Evolutionary conservation across 2,797 vertebrate species (phyloP).

Genomic region (Lindbergichthys nudifrons): DNA sequence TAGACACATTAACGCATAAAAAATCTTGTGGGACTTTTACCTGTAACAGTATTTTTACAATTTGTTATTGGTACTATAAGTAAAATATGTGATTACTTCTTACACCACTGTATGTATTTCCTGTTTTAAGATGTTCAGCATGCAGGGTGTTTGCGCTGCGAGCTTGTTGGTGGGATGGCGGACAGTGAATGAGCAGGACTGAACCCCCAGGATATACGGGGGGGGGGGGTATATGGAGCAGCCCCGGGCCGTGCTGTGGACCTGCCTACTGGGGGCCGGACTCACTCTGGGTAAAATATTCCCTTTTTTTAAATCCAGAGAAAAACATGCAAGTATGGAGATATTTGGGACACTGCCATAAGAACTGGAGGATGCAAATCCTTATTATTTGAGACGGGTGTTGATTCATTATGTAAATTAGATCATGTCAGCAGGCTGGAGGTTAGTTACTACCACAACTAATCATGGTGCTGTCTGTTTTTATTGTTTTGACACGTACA

Average conservation of each 20-base stretch:
- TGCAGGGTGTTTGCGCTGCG: not conserved
- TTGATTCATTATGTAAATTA: constrained; percentile 1
- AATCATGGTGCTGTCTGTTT: not conserved
- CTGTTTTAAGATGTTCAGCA: not conserved
- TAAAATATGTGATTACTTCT: too few relatives aligned
- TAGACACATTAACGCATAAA: too few relatives aligned
- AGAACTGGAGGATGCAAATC: too few relatives aligned
- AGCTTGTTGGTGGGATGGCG: not conserved
- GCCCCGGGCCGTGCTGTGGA: constrained; percentile 33
- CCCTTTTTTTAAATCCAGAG: not conserved
- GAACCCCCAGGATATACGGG: not conserved
- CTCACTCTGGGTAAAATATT: constrained; percentile 54
- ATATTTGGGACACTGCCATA: not conserved
- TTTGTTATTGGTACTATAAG: too few relatives aligned
- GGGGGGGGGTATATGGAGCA: constrained; percentile 40
- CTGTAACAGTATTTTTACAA: too few relatives aligned
- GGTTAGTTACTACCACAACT: not conserved
- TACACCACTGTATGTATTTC: too few relatives aligned
- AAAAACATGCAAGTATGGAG: not conserved
- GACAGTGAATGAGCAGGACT: not conserved
- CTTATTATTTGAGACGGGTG: too few relatives aligned
- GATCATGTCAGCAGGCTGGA: not conserved
- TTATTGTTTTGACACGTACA: not conserved
- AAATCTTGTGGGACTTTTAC: too few relatives aligned
- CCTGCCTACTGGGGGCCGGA: constrained; percentile 39